phyloP scores from a whole-genome alignment of 1,140 invertebrate species.

The Psilanteris sp. region DNA sequence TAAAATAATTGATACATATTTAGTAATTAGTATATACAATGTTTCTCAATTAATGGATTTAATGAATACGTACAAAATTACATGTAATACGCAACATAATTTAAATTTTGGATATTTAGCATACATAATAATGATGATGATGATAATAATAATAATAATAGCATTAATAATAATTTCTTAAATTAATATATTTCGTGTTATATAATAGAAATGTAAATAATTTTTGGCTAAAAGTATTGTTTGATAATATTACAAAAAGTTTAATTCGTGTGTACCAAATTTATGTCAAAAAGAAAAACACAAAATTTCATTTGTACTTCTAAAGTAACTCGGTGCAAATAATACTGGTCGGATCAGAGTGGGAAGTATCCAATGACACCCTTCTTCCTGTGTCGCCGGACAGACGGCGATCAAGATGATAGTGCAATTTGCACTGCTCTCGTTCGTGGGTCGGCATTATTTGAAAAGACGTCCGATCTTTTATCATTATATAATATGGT shows the following conservation, averaged over 20 bases:
- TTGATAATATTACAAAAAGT: conserved; percentile 2
- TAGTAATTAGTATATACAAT: too few relatives aligned
- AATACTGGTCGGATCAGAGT: conserved; percentile 22
- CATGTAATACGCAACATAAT: too few relatives aligned
- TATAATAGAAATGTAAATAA: too few relatives aligned
- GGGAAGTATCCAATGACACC: conserved; percentile 66
- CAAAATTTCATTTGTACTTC: conserved; percentile 43
- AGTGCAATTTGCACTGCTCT: conserved; percentile 70
- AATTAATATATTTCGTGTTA: too few relatives aligned
- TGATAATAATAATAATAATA: too few relatives aligned
- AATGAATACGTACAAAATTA: too few relatives aligned
- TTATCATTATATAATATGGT: conserved; percentile 16
- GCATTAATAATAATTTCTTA: too few relatives aligned
- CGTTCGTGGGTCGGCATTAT: conserved; percentile 36
- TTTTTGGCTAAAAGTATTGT: too few relatives aligned
- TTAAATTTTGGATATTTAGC: too few relatives aligned
- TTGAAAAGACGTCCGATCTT: conserved; percentile 27
- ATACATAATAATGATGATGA: too few relatives aligned
- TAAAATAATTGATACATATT: too few relatives aligned
- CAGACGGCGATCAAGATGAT: conserved; percentile 69
- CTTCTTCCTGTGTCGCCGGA: conserved; percentile 65
- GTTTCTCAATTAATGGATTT: too few relatives aligned
- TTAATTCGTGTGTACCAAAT: conserved; percentile 16
- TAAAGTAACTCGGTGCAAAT: conserved; percentile 44
- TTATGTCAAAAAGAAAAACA: conserved; percentile 9